Conservation (phyloP, 2,797 vertebrate genomes). For the Sparidentex hasta region DNA sequence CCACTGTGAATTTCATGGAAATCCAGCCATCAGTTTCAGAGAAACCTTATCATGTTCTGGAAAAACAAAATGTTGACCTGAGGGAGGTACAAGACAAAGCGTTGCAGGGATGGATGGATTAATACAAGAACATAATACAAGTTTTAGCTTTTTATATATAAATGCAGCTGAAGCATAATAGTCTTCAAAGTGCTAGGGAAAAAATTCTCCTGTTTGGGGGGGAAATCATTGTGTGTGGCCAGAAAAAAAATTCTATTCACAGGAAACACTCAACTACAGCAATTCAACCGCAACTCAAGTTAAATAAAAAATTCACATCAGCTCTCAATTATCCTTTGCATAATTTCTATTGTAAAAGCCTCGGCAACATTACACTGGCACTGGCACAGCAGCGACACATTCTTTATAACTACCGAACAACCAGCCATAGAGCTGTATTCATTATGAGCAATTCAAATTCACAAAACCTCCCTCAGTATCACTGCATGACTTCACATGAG, state of each 20-base stretch:
- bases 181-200: constrained; percentile 5
- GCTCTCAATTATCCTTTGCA: constrained; percentile 43
- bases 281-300: constrained; percentile 13
- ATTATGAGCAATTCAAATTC: constrained; percentile 57
- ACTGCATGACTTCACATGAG: constrained; percentile 70
- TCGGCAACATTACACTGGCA: constrained; percentile 14
- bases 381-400: constrained; percentile 11
- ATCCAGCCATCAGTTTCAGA: constrained; percentile 16
- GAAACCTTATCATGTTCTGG: constrained; percentile 16
- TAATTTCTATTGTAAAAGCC: constrained; percentile 31
- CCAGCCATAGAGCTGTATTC: constrained; percentile 37
- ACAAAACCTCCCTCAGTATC: constrained; percentile 55
- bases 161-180: not conserved
- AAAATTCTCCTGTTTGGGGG: not conserved
- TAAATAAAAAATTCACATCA: constrained; percentile 36
- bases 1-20: constrained; percentile 35
- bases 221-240: constrained; percentile 29
- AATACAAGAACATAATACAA: constrained; percentile 5
- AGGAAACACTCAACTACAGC: constrained; percentile 36
- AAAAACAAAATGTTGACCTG: constrained; percentile 34
- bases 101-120: not conserved
- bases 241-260: constrained; percentile 24
- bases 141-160: not conserved
- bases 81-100: constrained; percentile 5
- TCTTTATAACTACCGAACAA: constrained; percentile 49